Conservation (phyloP, 1,140 invertebrate genomes). For the Helicoverpa zea region DNA sequence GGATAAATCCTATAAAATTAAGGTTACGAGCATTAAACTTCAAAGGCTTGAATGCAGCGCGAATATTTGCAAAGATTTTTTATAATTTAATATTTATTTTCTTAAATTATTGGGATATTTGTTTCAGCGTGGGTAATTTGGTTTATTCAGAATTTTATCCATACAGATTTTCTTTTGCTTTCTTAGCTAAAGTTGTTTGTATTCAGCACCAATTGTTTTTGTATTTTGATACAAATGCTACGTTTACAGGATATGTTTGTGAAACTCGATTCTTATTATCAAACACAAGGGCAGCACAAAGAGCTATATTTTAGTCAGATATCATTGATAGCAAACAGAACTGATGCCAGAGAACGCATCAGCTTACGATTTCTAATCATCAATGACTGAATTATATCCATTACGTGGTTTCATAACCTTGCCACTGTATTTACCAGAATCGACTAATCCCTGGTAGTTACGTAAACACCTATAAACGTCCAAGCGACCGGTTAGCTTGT, state of each 20-base stretch:
- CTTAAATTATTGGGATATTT: constrained; percentile 1
- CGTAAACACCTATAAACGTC: constrained; percentile 34
- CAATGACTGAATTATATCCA: constrained; percentile 38
- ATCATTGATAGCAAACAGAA: not conserved
- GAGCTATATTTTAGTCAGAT: constrained; percentile 17
- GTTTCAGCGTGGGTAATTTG: constrained; percentile 15
- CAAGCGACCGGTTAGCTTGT: constrained; percentile 6
- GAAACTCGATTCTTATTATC: not conserved
- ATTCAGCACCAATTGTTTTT: not conserved
- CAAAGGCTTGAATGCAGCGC: constrained; percentile 23
- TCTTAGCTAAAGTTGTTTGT: not conserved
- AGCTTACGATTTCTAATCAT: constrained; percentile 39
- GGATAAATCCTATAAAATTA: constrained; percentile 19
- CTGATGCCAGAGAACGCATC: constrained; percentile 22
- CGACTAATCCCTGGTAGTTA: constrained; percentile 25
- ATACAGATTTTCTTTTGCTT: constrained; percentile 13
- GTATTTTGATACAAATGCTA: not conserved
- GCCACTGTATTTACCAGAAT: constrained; percentile 36
- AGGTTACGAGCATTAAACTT: constrained; percentile 26
- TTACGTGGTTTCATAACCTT: constrained; percentile 35
- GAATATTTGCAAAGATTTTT: constrained; percentile 21
- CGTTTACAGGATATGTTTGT: not conserved
- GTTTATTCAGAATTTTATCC: constrained; percentile 20
- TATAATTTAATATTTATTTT: constrained; percentile 26
- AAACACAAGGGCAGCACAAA: constrained; percentile 15